Evolutionary conservation across 2,888 invertebrate species (phyloP), one percentile per base, ranked within the genome.

Genomic region (Metalampra italica): DNA sequence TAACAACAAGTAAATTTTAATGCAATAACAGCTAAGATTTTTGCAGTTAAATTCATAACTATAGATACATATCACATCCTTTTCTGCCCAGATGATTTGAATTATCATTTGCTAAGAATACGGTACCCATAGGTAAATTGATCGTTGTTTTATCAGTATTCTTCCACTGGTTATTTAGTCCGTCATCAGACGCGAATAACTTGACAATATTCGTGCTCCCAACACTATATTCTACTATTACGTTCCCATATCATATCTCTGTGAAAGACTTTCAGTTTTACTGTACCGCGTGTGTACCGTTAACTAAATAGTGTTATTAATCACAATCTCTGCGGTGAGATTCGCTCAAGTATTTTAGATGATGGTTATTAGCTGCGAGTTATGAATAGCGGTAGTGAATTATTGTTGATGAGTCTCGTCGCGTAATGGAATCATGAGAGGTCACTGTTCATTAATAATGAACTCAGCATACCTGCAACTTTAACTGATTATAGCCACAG

Each of bases 301-400:
- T 82, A 81, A 56, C 71, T 72, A 75, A 79, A 76, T 78, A 73
- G 71, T 72, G 60, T 66, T 71, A 81, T 82, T 75, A 81, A 81
- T 81, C 81, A 78, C 76, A 77, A 78, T 80, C 68, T 70, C 70
- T 67, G 61, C 64, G 64, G 65, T 50, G 61, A 62, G 72, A 74
- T 76, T 77, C 71, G 68, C 68, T 64, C 64, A 63, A 68, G 68
- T 69, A 71, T 74, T 74, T 73, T 63, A 65, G 74, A 71, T 69
- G 62, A 70, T 71, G 66, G 69, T 75, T 77, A 80, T 78, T 76
- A 78, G 55, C 50, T 45, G 46, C 46, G 61, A 64, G 66, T 67
- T 68, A 68, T 66, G 64, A 62, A 63, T 62, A 52, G 61, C 57
- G 58, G 61, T 57, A 56, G 51, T 55, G 60, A 43, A 43, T 56